Evolutionary conservation across 2,888 invertebrate genomes (phyloP), one percentile per base, ranked within the genome.

Genomic region (Ganaspis brasiliensis): DNA sequence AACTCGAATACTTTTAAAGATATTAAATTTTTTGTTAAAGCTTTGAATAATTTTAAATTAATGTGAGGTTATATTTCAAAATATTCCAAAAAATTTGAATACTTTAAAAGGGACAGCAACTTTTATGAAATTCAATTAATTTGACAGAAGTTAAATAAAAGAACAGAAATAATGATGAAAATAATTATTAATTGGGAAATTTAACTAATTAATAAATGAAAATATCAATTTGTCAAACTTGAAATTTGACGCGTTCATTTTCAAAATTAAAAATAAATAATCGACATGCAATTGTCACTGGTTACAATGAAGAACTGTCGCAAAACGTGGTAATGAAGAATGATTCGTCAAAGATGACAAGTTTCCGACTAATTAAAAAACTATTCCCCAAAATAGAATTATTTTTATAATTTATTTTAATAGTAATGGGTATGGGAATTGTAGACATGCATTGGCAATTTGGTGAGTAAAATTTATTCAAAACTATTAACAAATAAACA

Each of bases 381-480:
- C 21, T 24, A 45, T 24, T 45, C 14, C 24, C 45, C n/a, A 45
- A 40, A 4, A 45, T 21, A 21, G 24, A 40, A 24, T 67, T 45
- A n/a, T 45, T 45, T 63, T 45, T 67, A 63, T 40, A 40, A 63
- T 63, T 40, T 40, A 19, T 40, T 67, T 21, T 45, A 24, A 14
- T 8, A 21, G 2, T 8, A 40, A 67, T 40, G 21, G n/a, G n/a
- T 16, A 16, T 72, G 67, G 49, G 21, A 49, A 40, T 40, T 40
- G 10, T 31, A 78, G 85, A 84, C 75, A 89, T 89, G 87, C 86
- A 77, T 63, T 90, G 89, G 89, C 86, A 88, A 79, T 79, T 87
- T 35, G 89, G 89, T 89, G 82, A 84, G 80, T 72, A 1, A 19
- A 35, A 67, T 49, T n/a, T 73, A 19, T 59, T 26, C 31, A 73